A percentile compares a stretch with the other conserved stretches of the same genome.
Evolutionary conservation across 2,113 vertebrate genomes (phyloP).

Genomic region (Cromileptes altivelis): DNA sequence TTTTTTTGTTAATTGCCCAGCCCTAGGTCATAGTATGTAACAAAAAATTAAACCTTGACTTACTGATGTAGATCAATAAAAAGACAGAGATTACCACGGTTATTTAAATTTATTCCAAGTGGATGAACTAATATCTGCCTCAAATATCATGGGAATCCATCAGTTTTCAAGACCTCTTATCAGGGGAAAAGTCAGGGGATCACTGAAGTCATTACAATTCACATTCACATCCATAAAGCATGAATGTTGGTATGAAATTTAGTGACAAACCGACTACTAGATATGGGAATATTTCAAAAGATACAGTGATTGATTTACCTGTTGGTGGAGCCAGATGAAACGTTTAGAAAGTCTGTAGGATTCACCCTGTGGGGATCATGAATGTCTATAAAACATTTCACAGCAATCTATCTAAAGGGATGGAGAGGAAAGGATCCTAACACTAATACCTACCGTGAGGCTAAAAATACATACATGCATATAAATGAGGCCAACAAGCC

Average conservation of each 20-base stretch:
- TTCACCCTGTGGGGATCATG: neutral
- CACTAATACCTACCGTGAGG: neutral
- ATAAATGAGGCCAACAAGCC: neutral
- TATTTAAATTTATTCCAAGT: too few species aligned
- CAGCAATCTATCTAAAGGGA: neutral
- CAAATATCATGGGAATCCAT: neutral
- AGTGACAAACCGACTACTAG: neutral
- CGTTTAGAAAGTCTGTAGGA: neutral
- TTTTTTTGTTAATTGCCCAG: too few species aligned
- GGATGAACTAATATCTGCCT: neutral
- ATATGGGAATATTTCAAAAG: neutral
- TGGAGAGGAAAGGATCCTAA: neutral
- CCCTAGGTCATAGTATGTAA: too few species aligned
- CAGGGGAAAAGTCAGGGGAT: neutral
- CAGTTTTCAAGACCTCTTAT: neutral
- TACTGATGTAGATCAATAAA: too few species aligned
- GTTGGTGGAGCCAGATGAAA: too few species aligned
- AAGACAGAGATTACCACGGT: neutral
- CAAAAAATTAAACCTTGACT: too few species aligned
- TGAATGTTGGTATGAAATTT: neutral
- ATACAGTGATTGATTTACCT: neutral
- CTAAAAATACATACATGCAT: neutral
- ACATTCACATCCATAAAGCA: neutral
- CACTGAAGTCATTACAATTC: neutral
- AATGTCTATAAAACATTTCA: neutral